Evolutionary conservation across 2,113 vertebrate species (phyloP), one percentile per base, ranked within the genome.

Genomic region (Mionectes macconnelli): DNA sequence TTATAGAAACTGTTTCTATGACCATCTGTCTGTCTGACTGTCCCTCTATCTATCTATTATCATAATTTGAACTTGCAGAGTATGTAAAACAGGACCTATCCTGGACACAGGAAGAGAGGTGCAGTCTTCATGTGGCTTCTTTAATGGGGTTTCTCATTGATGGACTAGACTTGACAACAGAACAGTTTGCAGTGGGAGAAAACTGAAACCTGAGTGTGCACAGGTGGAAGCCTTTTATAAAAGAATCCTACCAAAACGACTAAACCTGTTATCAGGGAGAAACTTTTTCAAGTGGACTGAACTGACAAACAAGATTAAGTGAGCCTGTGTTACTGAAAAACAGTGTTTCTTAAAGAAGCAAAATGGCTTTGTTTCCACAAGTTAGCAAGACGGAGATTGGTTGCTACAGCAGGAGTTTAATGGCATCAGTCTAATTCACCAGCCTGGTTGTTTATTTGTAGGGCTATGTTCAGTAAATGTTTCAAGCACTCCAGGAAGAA

Each of bases 401-500:
- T 66, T 75, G 28, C 75, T 82, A 28, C n/a, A 78, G 49, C 19
- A 91, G 44, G 53, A 66, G 20, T 67, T 22, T 68, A 18, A 52
- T 25, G 59, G 73, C 68, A 89, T 74, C 69, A 75, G 47, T 52
- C 25, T 52, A 16, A 50, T 74, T 91, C 28, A 63, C 49, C 57
- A 79, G 56, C 60, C 67, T 67, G 39, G 55, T 28, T 84, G 47
- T 88, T 91, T 63, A 83, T 75, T 92, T 0, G 1, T 9, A 73
- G 52, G n/a, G 37, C 27, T 90, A 27, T 2, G 1, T 35, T 87
- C 88, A 70, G 88, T 91, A 94, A 95, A 42, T 28, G 45, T 90
- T 96, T 83, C 19, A 16, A 77, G 84, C 53, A 50, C 73, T 90
- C 60, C 59, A 75, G 72, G 82, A 92, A 72, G 87, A 93, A 84